phyloP scores from a whole-genome alignment of 2,797 vertebrate genomes.

The Babyrousa celebensis region DNA sequence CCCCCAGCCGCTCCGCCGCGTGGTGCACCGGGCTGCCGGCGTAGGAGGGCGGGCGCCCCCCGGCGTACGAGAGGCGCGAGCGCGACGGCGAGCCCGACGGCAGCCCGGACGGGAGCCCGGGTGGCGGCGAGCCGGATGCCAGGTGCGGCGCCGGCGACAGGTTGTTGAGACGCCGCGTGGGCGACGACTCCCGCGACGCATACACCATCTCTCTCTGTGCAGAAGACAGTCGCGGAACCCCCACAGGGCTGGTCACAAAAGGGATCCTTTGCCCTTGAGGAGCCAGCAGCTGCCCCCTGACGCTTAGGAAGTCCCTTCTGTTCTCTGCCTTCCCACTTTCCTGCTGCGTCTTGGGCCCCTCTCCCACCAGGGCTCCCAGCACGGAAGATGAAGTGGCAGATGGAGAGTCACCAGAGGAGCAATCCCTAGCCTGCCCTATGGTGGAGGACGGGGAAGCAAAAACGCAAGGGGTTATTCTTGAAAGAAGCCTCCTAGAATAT shows the following conservation, averaged over 20 bases:
- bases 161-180: constrained; percentile 97
- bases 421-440: neutral
- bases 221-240: neutral
- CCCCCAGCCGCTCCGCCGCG: constrained; percentile 93
- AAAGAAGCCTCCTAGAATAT: neutral
- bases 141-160: constrained; percentile 95
- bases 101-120: constrained; percentile 93
- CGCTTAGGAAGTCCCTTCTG: neutral
- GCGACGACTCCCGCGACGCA: constrained; percentile 97
- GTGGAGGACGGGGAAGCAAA: neutral
- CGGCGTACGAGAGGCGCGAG: constrained; percentile 97
- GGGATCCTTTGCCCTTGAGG: neutral
- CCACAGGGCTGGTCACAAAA: constrained; percentile 53
- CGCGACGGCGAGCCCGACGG: constrained; percentile 96
- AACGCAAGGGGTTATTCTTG: neutral
- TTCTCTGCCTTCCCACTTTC: neutral
- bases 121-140: constrained; percentile 91
- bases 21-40: constrained; percentile 93
- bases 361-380: constrained; percentile 36
- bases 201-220: constrained; percentile 98
- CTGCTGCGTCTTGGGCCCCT: neutral
- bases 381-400: neutral
- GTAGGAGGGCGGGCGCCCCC: constrained; percentile 96
- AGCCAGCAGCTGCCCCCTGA: neutral
- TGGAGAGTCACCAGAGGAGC: neutral